Evolutionary conservation across 2,113 vertebrate species (phyloP), one percentile per base, ranked within the genome.

Genomic region (Pitta sordida): DNA sequence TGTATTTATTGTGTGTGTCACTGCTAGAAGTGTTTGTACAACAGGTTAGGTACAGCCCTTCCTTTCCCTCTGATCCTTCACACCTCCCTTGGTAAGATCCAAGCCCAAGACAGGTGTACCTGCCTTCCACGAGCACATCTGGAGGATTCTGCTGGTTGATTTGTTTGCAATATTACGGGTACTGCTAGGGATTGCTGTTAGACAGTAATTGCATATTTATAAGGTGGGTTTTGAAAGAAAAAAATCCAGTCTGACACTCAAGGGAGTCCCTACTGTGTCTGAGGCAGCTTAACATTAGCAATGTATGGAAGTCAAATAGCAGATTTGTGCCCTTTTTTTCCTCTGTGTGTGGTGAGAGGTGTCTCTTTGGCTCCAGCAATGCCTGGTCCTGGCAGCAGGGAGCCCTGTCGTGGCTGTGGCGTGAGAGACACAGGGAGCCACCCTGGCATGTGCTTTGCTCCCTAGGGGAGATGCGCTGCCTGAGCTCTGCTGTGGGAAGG

Each of bases 1-100:
- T 70, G 56, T 86, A 77, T 88, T 95, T 91, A 77, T 83, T 86
- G 60, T 67, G 48, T 90, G 12, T 83, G 19, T 67, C 86, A 86
- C 59, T 85, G 46, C 36, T 55, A 60, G 62, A 69, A 76, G 11
- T 48, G 30, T 84, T 87, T 88, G 69, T 59, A 36, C 70, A 88
- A 63, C 75, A 59, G n/a, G 84, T 85, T 58, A 58, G 44, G 26
- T 65, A 34, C 8, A 85, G 75, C 39, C 11, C 11, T 90, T 71
- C 46, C 11, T 70, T 88, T 91, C n/a, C 27, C 21, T 90, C 67
- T 70, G 59, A 67, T 78, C 48, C 37, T 83, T 93, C 75, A 48
- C 48, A 18, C 56, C 27, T 88, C 52, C 13, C 22, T 22, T 59
- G 34, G 16, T 77, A 63, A 70, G 19, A 86, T 86, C 30, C 36